Percentiles rank a stretch among this genome's conserved stretches.
Conservation (phyloP, 2,888 invertebrate genomes). For the Nephrotoma guestfalica region DNA sequence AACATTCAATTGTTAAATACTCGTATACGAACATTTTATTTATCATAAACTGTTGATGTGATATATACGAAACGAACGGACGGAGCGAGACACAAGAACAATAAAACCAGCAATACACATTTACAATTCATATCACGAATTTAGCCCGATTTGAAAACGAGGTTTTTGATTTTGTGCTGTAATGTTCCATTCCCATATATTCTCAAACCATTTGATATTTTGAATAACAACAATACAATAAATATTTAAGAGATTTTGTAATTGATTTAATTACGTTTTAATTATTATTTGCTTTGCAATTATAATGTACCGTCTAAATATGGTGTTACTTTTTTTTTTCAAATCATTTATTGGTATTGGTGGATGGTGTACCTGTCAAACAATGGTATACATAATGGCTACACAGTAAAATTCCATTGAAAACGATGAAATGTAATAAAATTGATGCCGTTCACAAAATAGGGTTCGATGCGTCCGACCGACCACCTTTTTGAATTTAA, state of each 20-base stretch:
- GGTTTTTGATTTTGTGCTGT: background rate
- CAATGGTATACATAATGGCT: background rate
- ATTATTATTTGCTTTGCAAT: background rate
- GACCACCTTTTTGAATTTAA: background rate
- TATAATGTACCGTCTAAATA: background rate
- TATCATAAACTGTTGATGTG: background rate
- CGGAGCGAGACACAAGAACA: background rate
- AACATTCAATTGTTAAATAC: background rate
- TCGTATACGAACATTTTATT: background rate
- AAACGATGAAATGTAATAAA: background rate
- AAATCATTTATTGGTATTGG: background rate
- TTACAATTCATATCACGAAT: slow-evolving; percentile 3
- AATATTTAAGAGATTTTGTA: background rate
- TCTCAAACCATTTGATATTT: background rate
- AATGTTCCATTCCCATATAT: background rate
- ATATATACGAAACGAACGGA: background rate
- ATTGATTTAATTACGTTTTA: background rate
- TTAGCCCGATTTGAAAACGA: slow-evolving; percentile 2
- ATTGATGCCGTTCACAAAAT: background rate
- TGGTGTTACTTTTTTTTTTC: background rate
- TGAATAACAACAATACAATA: background rate
- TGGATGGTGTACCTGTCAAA: background rate
- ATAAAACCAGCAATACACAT: slow-evolving; percentile 1
- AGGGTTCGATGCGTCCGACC: background rate
- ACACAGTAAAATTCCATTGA: background rate